Evolutionary conservation across 2,888 invertebrate species (phyloP), one percentile per base, ranked within the genome.

Genomic region (Rhyacophila evoluta): DNA sequence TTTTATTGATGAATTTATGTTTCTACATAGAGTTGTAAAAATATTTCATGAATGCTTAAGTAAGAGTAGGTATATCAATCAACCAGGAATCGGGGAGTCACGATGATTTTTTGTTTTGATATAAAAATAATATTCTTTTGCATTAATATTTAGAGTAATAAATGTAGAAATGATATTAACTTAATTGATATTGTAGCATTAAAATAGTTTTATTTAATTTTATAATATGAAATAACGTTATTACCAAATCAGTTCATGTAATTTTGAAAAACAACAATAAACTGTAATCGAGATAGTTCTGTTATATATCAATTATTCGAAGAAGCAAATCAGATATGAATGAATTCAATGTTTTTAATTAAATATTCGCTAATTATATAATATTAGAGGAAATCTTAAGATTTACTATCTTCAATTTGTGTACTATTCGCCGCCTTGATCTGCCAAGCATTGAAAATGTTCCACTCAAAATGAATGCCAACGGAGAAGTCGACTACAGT

Each of bases 181-280:
- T 38, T 74, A 79, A 80, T 80, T 73, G 73, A 79, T 76, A 75
- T 81, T 81, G 76, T 81, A 81, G 81, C 38, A 75, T 72, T 76
- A 70, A 78, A 55, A 15, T 55, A 55, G 55, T 55, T 55, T 55
- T 55, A 55, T 55, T 55, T 55, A 55, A 55, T 55, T 55, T 55
- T 55, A 55, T 55, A 55, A 55, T 55, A 55, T 2, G 55, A 55
- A 55, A 55, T 55, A 55, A 55, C 55, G 12, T 55, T 55, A 55
- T 55, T 55, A 55, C 55, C 55, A 55, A 55, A 55, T 55, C 55
- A 55, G 55, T 19, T 55, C 8, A 55, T 55, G 55, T 33, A 69
- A 29, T 29, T 28, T 69, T 69, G 33, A 69, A 69, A 69, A 29
- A 3, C 33, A 69, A 33, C 33, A 69, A 29, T 69, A 29, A 69